These are phyloP conservation scores for Centropus bengalensis DNA, from an alignment of 2,113 vertebrate genomes.

Conservation along the genomic window DNA sequence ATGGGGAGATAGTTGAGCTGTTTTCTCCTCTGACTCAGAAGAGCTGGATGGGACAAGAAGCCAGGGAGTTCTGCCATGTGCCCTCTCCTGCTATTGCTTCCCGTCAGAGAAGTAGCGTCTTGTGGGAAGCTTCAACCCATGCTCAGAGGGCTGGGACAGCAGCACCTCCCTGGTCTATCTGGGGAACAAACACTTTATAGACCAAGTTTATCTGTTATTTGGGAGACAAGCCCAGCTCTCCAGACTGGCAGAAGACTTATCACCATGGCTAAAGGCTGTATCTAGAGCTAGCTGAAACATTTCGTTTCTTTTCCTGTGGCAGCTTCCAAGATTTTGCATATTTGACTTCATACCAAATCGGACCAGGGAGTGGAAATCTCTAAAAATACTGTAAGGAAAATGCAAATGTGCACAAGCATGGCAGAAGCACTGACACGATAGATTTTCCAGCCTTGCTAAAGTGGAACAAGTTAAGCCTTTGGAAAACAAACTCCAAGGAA, in stretches of 20 bases:
- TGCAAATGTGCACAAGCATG: not conserved
- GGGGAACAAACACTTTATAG: not conserved
- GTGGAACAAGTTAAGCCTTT: not conserved
- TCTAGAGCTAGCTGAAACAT: constrained; percentile 39
- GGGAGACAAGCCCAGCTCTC: not conserved
- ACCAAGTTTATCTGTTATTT: not conserved
- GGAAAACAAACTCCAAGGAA: not conserved
- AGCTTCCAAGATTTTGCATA: constrained; percentile 49
- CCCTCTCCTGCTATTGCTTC: not conserved
- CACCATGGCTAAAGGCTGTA: not conserved
- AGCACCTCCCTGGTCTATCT: not conserved
- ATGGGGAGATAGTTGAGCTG: not conserved
- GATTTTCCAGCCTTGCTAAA: constrained; percentile 12
- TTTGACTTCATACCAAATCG: constrained; percentile 53
- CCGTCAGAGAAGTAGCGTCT: not conserved
- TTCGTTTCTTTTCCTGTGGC: constrained; percentile 42
- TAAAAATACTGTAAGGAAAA: constrained; percentile 49
- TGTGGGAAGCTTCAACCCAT: not conserved
- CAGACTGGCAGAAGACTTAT: constrained; percentile 24
- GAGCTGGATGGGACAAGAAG: not conserved
- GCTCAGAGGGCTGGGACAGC: not conserved
- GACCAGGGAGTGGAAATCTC: constrained; percentile 12
- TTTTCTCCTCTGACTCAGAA: not conserved
- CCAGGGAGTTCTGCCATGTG: not conserved
- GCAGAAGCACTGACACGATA: not conserved